phyloP scores from a whole-genome alignment of 2,113 vertebrate genomes.

The Zingel zingel region DNA sequence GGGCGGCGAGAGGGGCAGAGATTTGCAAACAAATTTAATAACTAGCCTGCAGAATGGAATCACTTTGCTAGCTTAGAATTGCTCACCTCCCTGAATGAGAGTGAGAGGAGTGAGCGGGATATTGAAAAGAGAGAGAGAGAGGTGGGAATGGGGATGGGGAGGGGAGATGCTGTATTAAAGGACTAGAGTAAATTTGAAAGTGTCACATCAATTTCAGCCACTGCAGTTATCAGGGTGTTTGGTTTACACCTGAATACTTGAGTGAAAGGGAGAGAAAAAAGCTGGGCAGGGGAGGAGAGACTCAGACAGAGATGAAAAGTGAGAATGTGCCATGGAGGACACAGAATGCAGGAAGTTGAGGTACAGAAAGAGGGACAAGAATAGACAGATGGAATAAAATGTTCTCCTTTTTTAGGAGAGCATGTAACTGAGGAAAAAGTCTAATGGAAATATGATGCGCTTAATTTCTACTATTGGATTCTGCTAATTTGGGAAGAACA shows the following conservation, averaged over 20 bases:
- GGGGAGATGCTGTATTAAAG: constrained; percentile 63
- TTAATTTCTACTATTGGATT: constrained; percentile 7
- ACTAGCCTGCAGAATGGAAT: constrained; percentile 80
- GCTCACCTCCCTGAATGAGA: constrained; percentile 74
- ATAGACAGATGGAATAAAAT: not conserved
- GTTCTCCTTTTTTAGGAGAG: not conserved
- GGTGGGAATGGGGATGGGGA: constrained; percentile 32
- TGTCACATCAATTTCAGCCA: constrained; percentile 74
- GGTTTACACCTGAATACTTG: constrained; percentile 55
- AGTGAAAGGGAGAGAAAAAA: not conserved
- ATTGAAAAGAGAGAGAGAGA: constrained; percentile 49
- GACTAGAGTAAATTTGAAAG: constrained; percentile 63
- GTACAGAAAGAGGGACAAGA: not conserved
- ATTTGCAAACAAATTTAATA: constrained; percentile 86
- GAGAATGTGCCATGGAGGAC: not conserved
- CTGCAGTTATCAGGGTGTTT: constrained; percentile 62
- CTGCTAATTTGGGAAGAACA: constrained; percentile 2
- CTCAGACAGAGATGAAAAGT: not conserved
- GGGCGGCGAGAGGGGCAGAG: constrained; percentile 59
- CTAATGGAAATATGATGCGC: constrained; percentile 22
- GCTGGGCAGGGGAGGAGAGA: not conserved
- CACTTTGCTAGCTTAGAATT: constrained; percentile 74
- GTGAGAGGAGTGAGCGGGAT: constrained; percentile 35
- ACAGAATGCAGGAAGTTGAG: constrained; percentile 9
- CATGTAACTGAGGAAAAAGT: not conserved